Percentiles rank a stretch among this genome's conserved stretches.
Evolutionary conservation across 2,888 invertebrate species (phyloP).

Genomic region (Aethes cnicana): DNA sequence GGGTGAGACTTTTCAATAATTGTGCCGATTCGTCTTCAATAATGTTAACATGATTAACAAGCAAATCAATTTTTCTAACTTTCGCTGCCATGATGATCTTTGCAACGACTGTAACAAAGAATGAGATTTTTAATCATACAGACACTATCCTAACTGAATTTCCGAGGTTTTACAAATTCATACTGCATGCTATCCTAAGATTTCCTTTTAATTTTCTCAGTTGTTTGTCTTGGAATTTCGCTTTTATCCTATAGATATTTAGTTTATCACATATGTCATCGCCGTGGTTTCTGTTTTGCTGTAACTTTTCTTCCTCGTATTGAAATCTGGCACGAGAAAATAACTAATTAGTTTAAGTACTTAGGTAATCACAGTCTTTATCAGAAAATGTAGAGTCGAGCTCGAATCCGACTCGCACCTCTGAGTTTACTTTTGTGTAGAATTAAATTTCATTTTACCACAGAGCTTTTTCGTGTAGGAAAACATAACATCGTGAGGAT

Average conservation of each 20-base stretch:
- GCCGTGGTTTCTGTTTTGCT: conserved; percentile 24
- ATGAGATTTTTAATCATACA: neutral
- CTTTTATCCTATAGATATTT: conserved; percentile 42
- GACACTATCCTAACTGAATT: neutral
- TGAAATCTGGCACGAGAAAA: conserved; percentile 42
- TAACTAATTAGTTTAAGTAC: neutral
- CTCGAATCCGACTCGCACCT: no score
- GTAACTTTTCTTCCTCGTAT: conserved; percentile 25
- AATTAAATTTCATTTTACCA: no score
- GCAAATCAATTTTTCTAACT: conserved; percentile 44
- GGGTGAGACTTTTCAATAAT: conserved; percentile 42
- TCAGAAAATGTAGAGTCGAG: no score
- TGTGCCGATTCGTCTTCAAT: conserved; percentile 45
- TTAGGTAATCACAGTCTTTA: no score
- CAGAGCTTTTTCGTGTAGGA: no score
- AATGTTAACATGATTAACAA: conserved; percentile 43
- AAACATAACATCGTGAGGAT: no score
- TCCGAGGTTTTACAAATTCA: conserved; percentile 36
- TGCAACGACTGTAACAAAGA: conserved; percentile 48
- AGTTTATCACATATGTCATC: conserved; percentile 40
- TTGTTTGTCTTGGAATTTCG: conserved; percentile 46
- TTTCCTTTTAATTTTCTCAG: conserved; percentile 49
- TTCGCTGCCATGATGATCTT: conserved; percentile 51
- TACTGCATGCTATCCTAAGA: conserved; percentile 54
- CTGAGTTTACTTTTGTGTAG: no score